Percentiles rank a stretch among this genome's conserved stretches.
Conservation (phyloP, 2,113 vertebrate species). For the Thamnophis sirtalis region DNA sequence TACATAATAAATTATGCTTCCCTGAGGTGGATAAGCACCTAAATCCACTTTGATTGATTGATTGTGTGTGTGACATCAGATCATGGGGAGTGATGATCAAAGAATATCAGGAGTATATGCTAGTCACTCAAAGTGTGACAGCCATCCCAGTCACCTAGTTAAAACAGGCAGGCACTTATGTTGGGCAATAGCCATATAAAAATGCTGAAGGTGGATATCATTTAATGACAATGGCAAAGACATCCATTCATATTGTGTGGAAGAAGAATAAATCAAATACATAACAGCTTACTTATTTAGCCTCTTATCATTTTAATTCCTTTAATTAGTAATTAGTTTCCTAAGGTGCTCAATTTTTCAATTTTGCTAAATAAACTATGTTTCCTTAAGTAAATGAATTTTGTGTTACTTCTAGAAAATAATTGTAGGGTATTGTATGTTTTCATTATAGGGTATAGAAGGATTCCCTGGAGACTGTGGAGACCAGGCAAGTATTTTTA, state of each 20-base stretch:
- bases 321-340: neutral
- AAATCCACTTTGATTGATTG: neutral
- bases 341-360: neutral
- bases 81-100: neutral
- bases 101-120: neutral
- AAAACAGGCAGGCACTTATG: neutral
- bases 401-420: neutral
- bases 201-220: neutral
- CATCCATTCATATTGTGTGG: neutral
- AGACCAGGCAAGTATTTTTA: conserved; percentile 48
- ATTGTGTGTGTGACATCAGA: neutral
- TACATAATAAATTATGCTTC: neutral
- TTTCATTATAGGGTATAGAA: conserved; percentile 59
- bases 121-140: neutral
- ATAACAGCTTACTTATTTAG: neutral
- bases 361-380: neutral
- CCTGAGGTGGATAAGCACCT: neutral
- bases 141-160: neutral
- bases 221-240: neutral
- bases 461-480: conserved; percentile 63
- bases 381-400: neutral
- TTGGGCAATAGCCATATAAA: neutral
- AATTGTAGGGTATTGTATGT: conserved; percentile 9
- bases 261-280: neutral
- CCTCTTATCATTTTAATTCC: neutral